A percentile compares a stretch with the other conserved stretches of the same genome.
These are phyloP conservation scores for Eonycteris spelaea DNA, from an alignment of 2,113 vertebrate species.

Conservation along the genomic window DNA sequence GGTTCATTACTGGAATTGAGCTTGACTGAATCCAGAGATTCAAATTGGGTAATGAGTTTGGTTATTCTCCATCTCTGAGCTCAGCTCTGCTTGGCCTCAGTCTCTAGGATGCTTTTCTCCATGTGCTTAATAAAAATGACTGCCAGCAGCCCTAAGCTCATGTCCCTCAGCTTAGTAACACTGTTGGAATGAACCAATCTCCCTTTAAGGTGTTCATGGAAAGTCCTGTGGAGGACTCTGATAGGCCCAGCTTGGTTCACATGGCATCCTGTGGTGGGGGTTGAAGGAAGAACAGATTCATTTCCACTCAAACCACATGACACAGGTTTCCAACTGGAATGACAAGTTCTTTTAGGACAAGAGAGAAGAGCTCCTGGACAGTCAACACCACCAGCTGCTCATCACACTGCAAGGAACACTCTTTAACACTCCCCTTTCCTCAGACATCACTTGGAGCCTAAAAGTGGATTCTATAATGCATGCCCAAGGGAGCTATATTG, in stretches of 20 bases:
- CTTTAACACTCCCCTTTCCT: not conserved
- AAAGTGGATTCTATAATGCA: not conserved
- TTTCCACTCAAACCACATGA: not conserved
- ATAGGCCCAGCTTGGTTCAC: not conserved
- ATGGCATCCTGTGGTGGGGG: not conserved
- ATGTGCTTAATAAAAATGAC: conserved; percentile 24
- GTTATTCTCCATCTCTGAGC: conserved; percentile 31
- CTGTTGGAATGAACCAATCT: not conserved
- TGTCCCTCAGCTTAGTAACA: not conserved
- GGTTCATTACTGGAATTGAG: not conserved
- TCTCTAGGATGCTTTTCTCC: conserved; percentile 7
- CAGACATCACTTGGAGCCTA: not conserved
- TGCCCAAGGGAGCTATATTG: not conserved
- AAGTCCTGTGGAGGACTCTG: not conserved
- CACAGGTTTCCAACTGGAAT: not conserved
- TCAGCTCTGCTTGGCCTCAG: not conserved
- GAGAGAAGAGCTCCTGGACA: not conserved
- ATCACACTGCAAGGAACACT: not conserved
- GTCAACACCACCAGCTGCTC: not conserved
- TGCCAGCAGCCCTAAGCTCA: not conserved
- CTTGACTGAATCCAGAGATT: not conserved
- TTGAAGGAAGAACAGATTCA: not conserved
- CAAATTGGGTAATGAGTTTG: not conserved
- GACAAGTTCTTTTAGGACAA: not conserved
- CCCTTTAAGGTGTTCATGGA: not conserved